phyloP scores from a whole-genome alignment of 2,113 vertebrate species.

The Ascaphus truei region DNA sequence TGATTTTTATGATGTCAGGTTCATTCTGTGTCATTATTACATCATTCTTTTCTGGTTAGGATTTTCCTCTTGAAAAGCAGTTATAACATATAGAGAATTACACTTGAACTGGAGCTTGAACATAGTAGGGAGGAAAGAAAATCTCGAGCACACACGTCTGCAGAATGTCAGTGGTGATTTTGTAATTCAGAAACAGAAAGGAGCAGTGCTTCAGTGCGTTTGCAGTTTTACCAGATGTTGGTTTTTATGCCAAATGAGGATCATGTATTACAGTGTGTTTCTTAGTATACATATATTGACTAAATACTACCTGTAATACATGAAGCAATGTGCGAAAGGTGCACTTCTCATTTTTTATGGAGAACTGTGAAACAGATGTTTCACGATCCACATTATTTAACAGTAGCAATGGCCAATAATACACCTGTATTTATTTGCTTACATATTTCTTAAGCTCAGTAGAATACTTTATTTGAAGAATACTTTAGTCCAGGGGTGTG shows the following conservation, averaged over 20 bases:
- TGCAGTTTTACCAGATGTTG: slow-evolving; percentile 24
- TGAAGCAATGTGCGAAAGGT: neutral
- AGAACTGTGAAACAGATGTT: too few relatives aligned
- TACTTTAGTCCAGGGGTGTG: too few relatives aligned
- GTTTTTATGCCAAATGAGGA: neutral
- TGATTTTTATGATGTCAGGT: neutral
- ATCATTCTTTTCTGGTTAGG: slow-evolving; percentile 8
- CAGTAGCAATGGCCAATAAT: too few relatives aligned
- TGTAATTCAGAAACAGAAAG: slow-evolving; percentile 1
- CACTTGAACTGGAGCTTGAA: neutral
- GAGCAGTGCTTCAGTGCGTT: too few relatives aligned
- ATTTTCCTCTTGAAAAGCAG: neutral
- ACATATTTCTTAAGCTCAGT: too few relatives aligned
- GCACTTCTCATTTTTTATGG: neutral
- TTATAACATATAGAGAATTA: neutral
- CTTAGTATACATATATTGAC: neutral
- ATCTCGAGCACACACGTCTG: slow-evolving; percentile 20
- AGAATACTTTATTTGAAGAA: too few relatives aligned
- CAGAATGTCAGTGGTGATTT: slow-evolving; percentile 11
- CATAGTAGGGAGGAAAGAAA: slow-evolving; percentile 13
- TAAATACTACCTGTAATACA: neutral
- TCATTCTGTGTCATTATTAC: slow-evolving; percentile 16
- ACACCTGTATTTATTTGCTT: too few relatives aligned
- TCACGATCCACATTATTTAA: too few relatives aligned
- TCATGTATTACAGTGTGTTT: neutral